These are phyloP conservation scores for Gallinago nigripennis DNA, from an alignment of 2,797 vertebrate genomes.

Conservation along the genomic window DNA sequence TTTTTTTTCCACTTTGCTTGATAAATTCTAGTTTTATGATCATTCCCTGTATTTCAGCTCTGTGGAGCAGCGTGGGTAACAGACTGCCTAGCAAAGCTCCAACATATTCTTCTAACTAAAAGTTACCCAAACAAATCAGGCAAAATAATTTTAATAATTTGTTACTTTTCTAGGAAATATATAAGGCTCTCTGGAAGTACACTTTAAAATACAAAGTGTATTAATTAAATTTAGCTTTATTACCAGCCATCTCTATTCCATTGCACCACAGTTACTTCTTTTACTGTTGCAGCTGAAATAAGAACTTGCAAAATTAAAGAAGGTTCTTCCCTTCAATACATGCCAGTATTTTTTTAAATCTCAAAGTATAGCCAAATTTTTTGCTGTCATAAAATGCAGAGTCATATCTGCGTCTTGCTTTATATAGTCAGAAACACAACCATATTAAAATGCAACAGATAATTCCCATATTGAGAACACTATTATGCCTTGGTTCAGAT, in stretches of 20 bases:
- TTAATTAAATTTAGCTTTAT: constrained; percentile 13
- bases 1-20: not conserved
- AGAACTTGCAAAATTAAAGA: constrained; percentile 11
- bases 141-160: not conserved
- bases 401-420: constrained; percentile 12
- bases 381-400: constrained; percentile 30
- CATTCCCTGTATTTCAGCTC: not conserved
- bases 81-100: not conserved
- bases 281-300: constrained; percentile 24
- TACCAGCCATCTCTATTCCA: not conserved
- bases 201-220: constrained; percentile 18
- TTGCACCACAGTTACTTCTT: not conserved
- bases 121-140: constrained; percentile 15
- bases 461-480: constrained; percentile 10
- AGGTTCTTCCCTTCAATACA: not conserved
- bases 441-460: constrained; percentile 22
- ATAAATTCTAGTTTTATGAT: not conserved
- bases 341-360: constrained; percentile 10
- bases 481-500: not conserved
- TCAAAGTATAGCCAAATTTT: not conserved
- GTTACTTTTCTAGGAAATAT: constrained; percentile 4
- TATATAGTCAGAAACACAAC: constrained; percentile 16
- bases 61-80: not conserved
- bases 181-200: not conserved
- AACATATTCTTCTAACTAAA: not conserved